Base-by-base conservation (phyloP, 2,888 invertebrate species). In the Deroplatys truncata region DNA sequence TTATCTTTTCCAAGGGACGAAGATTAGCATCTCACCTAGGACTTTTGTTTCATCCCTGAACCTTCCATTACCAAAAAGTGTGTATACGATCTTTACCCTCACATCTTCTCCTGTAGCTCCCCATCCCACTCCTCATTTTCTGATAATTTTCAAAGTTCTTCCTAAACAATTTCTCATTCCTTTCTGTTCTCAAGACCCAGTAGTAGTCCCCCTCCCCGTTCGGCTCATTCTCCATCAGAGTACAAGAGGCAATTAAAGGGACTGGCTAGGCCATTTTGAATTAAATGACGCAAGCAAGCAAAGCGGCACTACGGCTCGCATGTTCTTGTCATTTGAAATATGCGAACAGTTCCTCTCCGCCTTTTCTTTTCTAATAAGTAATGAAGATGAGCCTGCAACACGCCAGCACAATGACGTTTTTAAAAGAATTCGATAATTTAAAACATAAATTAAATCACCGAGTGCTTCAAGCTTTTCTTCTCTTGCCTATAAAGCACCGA, bases 161-260 rank as follows among this genome's bases (percentile, higher is more conserved):
- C 85, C 85, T 89, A 89, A 89, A 89, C 88, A 89, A 89, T 89
- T 89, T 89, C 88, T 89, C 88, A 89, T 89, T 85, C 85, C 88
- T 89, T 89, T 89, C 88, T 85, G 85, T 89, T 28, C 83, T 82
- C 28, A 72, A 72, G 56, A 72, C 56, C 56, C 25, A 72, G 56
- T 72, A 72, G 56, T 72, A 72, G 56, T 72, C 56, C 82, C 28
- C 56, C 15, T 35, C 35, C 82, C 16, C 20, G 56, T 72, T 43
- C 28, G 31, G 28, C 88, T 88, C 72, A 88, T 88, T 89, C 87
- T 88, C 89, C 84, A n/a, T 28, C 84, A 89, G 89, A 87, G 84
- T 89, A 90, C 90, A 90, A 89, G 90, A 82, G 90, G 86, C 90
- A 89, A 90, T 90, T 89, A 90, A 90, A 90, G 84, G 87, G 90